Evolutionary conservation across 1,140 invertebrate species (phyloP), one percentile per base, ranked within the genome.

Genomic region (Atta cephalotes): DNA sequence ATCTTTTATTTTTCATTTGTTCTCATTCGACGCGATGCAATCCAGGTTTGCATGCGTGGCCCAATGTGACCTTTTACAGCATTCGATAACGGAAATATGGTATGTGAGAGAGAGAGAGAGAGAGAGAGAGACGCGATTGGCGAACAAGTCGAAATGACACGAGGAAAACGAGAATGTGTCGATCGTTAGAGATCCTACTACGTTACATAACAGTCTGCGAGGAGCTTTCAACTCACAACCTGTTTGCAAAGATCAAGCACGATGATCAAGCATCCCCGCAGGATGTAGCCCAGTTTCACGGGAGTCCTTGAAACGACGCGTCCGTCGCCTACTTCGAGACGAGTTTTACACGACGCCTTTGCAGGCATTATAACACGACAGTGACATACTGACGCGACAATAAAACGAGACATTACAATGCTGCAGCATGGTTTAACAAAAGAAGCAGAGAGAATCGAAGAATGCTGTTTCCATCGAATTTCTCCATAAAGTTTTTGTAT

Each of bases 181-280:
- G 72, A 60, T 81, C 53, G 63, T 58, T 53, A 51, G 72, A 58
- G 84, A 82, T 68, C 56, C 63, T 84, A 74, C n/a, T 16, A 10
- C n/a, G 74, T 92, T 92, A 85, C 91, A 56, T 87, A 92, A 92
- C 71, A 76, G 79, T 87, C 79, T 70, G 87, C 87, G 39, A 87
- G 35, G 62, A 60, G 51, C 86, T 79, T 85, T 89, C 80, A 74
- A 91, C 85, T 70, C 80, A 58, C 45, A 68, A 66, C 79, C 60
- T 49, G 31, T 78, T 68, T 65, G 49, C 14, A 7, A 10, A 87
- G 66, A 70, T 70, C 66, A 28, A 28, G 51, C 51, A 31, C 39
- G n/a, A 31, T 76, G 70, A 84, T 58, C 60, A 68, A 53, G 70
- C 72, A 86, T 79, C 56, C 49, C n/a, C 51, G 53, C 66, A 70